Conservation (phyloP, 2,888 invertebrate genomes). For the Malacosoma neustria region DNA sequence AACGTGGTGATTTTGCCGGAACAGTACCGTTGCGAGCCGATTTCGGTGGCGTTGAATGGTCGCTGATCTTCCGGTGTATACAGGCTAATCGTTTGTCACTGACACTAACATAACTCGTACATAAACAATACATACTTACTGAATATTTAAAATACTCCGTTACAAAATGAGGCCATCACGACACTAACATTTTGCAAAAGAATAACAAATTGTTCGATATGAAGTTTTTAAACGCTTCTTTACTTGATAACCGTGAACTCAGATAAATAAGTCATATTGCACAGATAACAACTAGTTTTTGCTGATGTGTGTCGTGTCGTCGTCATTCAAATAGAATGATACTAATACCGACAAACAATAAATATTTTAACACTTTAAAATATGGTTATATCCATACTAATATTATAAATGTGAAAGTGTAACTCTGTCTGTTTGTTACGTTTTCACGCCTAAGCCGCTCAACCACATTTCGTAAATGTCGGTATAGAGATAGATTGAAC, state of each 20-base stretch:
- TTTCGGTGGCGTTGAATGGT: conserved; percentile 47
- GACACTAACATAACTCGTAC: conserved; percentile 1
- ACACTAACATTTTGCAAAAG: background rate
- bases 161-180: background rate
- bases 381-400: no score
- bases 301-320: background rate
- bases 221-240: background rate
- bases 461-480: no score
- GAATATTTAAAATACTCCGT: background rate
- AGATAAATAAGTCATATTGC: background rate
- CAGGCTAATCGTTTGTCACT: conserved; percentile 10
- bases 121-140: background rate
- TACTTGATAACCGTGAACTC: background rate
- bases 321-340: no score
- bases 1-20: conserved; percentile 44
- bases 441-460: no score
- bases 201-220: background rate
- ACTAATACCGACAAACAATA: no score
- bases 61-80: conserved; percentile 63
- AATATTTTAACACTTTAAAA: no score
- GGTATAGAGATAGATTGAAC: no score
- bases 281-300: background rate
- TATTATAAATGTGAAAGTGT: no score
- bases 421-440: no score
- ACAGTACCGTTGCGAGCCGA: conserved; percentile 61